Percentiles rank a stretch among this genome's conserved stretches.
phyloP scores from a whole-genome alignment of 2,888 invertebrate genomes.

The Drosophila kuntzei region DNA sequence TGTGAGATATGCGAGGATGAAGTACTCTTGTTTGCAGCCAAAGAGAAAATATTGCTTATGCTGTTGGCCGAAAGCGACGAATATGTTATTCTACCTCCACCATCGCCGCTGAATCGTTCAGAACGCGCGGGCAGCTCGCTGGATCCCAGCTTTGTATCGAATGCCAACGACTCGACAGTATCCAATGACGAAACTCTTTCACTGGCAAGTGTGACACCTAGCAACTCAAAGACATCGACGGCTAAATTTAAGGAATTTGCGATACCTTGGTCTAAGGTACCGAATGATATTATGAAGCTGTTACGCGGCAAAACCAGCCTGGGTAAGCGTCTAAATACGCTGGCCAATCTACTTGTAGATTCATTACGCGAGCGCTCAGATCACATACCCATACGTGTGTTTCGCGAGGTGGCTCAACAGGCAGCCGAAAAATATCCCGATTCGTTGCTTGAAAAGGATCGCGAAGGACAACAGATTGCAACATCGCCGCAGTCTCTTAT shows the following conservation, averaged over 20 bases:
- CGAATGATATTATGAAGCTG: constrained; percentile 71
- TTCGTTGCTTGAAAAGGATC: constrained; percentile 72
- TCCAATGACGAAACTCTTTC: constrained; percentile 72
- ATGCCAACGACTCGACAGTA: constrained; percentile 72
- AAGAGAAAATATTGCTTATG: constrained; percentile 72
- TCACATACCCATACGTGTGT: constrained; percentile 69
- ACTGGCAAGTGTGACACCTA: constrained; percentile 70
- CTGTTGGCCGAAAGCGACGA: constrained; percentile 66
- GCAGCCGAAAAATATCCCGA: constrained; percentile 75
- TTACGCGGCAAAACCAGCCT: constrained; percentile 62
- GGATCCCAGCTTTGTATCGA: constrained; percentile 77
- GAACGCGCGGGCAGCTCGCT: constrained; percentile 75
- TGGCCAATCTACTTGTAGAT: constrained; percentile 69
- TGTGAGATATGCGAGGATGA: constrained; percentile 76
- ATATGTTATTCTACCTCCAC: constrained; percentile 74
- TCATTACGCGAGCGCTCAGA: constrained; percentile 65
- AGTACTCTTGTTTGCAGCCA: constrained; percentile 71
- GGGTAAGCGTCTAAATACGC: constrained; percentile 69
- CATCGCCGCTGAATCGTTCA: constrained; percentile 72
- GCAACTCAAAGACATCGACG: constrained; percentile 61
- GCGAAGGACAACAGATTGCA: constrained; percentile 74
- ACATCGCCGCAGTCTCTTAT: constrained; percentile 74
- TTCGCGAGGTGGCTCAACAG: constrained; percentile 75
- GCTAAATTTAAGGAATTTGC: constrained; percentile 70
- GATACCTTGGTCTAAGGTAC: constrained; percentile 75